Percentiles rank a stretch among this genome's conserved stretches.
Conservation (phyloP, 1,140 invertebrate genomes). For the Grapholita molesta region DNA sequence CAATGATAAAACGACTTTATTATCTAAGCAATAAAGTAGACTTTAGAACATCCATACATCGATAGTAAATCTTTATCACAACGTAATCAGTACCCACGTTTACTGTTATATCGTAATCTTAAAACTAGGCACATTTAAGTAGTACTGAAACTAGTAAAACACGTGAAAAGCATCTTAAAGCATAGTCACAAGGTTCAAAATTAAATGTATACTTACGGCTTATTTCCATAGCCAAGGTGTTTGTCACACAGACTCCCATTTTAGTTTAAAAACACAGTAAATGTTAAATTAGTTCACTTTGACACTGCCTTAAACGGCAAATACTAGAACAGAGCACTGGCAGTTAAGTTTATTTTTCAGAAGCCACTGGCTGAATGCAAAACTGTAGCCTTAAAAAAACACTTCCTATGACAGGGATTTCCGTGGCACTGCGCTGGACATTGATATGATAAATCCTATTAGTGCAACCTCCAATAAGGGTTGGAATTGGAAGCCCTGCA, state of each 20-base stretch:
- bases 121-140: not conserved
- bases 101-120: not conserved
- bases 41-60: not conserved
- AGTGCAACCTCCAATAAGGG: not conserved
- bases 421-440: not conserved
- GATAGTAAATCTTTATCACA: slow-evolving; percentile 2
- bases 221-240: slow-evolving; percentile 61
- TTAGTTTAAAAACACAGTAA: slow-evolving; percentile 26
- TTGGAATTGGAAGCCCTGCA: slow-evolving; percentile 5
- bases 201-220: slow-evolving; percentile 51
- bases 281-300: not conserved
- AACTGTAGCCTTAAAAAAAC: not conserved
- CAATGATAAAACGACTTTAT: not conserved
- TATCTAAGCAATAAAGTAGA: not conserved
- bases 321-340: slow-evolving; percentile 16
- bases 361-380: not conserved
- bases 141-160: not conserved
- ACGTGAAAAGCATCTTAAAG: not conserved
- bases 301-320: not conserved
- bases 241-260: slow-evolving; percentile 62
- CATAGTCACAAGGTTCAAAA: not conserved
- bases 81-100: slow-evolving; percentile 9
- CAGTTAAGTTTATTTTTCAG: slow-evolving; percentile 11
- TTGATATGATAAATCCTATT: slow-evolving; percentile 2
- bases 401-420: slow-evolving; percentile 1